Conservation (phyloP, 1,140 invertebrate genomes). For the Diprion similis region DNA sequence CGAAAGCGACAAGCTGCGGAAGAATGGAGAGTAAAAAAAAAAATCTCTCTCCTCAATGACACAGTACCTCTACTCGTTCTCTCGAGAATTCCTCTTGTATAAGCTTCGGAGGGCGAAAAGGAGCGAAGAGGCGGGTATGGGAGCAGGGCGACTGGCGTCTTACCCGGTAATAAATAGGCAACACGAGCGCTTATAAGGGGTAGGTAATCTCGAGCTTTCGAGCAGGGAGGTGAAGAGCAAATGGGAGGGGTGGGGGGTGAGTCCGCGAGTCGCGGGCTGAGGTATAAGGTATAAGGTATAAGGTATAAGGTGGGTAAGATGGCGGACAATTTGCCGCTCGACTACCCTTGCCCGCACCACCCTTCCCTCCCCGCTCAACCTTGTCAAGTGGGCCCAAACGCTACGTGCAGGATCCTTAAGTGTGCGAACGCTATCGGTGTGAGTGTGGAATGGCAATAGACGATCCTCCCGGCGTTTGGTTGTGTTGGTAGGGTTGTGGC, state of each 20-base stretch:
- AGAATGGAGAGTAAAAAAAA: too few species aligned
- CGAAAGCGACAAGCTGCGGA: too few species aligned
- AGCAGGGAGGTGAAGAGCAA: slow-evolving; percentile 5
- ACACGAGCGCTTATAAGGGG: slow-evolving; percentile 61
- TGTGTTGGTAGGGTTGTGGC: not conserved
- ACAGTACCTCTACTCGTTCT: not conserved
- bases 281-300: slow-evolving; percentile 27
- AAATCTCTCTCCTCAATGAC: too few species aligned
- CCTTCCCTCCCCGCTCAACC: slow-evolving; percentile 43
- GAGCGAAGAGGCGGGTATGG: not conserved
- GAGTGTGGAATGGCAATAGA: not conserved
- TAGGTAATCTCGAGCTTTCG: slow-evolving; percentile 60
- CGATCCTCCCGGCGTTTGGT: not conserved
- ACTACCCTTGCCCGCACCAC: slow-evolving; percentile 59
- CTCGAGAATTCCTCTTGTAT: not conserved
- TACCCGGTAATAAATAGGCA: slow-evolving; percentile 57
- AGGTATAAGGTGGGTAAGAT: slow-evolving; percentile 63
- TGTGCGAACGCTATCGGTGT: not conserved
- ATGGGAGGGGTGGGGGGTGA: not conserved
- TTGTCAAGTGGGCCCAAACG: not conserved
- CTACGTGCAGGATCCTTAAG: not conserved
- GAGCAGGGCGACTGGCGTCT: slow-evolving; percentile 37
- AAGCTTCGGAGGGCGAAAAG: not conserved
- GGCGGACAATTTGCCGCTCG: slow-evolving; percentile 64
- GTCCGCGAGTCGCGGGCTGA: slow-evolving; percentile 11